Evolutionary conservation across 2,113 vertebrate genomes (phyloP), one percentile per base, ranked within the genome.

Genomic region (Potamarius usumacintae): DNA sequence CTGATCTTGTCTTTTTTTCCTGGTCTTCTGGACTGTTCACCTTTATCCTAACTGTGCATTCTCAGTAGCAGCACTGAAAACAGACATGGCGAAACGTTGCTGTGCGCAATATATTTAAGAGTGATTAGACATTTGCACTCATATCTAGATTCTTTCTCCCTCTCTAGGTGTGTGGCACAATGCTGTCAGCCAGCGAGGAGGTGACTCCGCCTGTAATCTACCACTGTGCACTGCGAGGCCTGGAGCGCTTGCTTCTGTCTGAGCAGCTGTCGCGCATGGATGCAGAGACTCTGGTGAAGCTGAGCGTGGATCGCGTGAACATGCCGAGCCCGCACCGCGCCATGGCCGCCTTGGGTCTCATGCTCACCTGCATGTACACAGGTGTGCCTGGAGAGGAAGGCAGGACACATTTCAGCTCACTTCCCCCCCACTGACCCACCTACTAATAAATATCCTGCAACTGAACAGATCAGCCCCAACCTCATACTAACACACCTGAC

Each of bases 291-390:
- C 93, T 99, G 74, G 98, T 99, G 74, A 99, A 99, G 89, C 96
- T 99, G 81, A 98, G 98, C 0, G 98, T 99, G 88, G 98, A 99
- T 91, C 91, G 98, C 55, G 97, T 99, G 90, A 99, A 98, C 88
- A 97, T 97, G 94, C 97, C 97, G 84, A 99, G 98, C 6, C 98
- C 98, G 0, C 98, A 99, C 93, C 94, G 98, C 90, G 97, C 98
- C 63, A 98, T 99, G 98, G 97, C 98, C 0, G 98, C 98, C 9
- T 94, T 99, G 85, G 98, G 98, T 76, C 95, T 99, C 90, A 99
- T 99, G 98, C 96, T 99, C 85, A 99, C 98, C 90, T 99, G 98
- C 96, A 99, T 99, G 98, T 99, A 99, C 94, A 99, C 97, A 91
- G 98, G 98, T 99, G 94, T 92, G 91, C 58, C 76, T 48, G 17